Conservation (phyloP, 2,888 invertebrate genomes). For the Smittia aterrima region DNA sequence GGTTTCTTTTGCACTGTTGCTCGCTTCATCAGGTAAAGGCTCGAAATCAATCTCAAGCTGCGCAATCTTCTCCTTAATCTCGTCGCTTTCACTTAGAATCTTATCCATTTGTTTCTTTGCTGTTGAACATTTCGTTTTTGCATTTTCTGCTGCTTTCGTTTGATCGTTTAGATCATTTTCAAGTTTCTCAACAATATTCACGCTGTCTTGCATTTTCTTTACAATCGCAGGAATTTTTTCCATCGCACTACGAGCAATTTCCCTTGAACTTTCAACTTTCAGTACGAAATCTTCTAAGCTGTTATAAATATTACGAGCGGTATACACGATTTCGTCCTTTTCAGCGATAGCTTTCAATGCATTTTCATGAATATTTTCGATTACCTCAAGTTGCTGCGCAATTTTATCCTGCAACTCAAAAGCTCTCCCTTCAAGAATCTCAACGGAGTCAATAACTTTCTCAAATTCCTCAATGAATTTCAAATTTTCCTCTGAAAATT, state of each 20-base stretch:
- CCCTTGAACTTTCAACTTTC: slow-evolving; percentile 28
- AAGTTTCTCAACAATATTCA: neutral
- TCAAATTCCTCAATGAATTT: slow-evolving; percentile 21
- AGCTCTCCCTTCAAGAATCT: neutral
- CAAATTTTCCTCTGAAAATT: slow-evolving; percentile 23
- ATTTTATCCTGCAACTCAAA: neutral
- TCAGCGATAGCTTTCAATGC: slow-evolving; percentile 5
- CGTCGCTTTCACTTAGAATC: neutral
- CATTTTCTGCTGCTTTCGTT: neutral
- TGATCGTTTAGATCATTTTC: slow-evolving; percentile 14
- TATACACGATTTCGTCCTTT: neutral
- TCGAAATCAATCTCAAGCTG: neutral
- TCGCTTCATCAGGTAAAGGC: neutral
- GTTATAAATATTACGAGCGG: slow-evolving; percentile 13
- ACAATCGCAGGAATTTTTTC: slow-evolving; percentile 33
- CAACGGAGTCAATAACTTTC: neutral
- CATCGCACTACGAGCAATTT: neutral
- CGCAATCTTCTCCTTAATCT: neutral
- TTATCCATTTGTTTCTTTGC: slow-evolving; percentile 9
- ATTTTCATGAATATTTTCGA: neutral
- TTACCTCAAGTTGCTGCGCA: neutral
- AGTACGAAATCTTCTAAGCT: slow-evolving; percentile 14
- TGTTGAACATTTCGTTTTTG: neutral
- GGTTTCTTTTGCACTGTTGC: neutral
- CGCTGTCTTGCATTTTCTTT: neutral